Evolutionary conservation across 1,140 invertebrate species (phyloP), one percentile per base, ranked within the genome.

Genomic region (Lasioglossum albipes): DNA sequence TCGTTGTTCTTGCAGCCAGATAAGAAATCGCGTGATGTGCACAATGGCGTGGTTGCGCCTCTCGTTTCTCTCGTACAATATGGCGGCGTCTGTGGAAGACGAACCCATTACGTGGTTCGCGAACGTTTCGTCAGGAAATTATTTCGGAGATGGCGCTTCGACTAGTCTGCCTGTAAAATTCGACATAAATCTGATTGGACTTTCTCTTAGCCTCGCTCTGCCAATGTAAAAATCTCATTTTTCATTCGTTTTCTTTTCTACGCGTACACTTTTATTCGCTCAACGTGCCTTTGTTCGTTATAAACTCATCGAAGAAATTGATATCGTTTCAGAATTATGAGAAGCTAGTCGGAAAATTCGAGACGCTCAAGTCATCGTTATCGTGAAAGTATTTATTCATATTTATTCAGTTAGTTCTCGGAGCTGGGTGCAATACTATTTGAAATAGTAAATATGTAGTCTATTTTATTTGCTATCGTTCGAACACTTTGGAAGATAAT

Each of bases 31-130:
- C 18, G 42, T 61, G 52, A 84, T 69, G 36, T 73, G 54, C 61
- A 82, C 76, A 88, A 88, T 88, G 87, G 86, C 86, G 84, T 84
- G 79, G 41, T 62, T 70, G 12, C 13, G 9, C 62, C 54, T 65
- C 57, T 66, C 49, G 75, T 76, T 65, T 59, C 57, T 75, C 52
- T 22, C 6, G 66, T 52, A 85, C 85, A 88, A 88, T 82, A 88
- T 88, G 87, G 87, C 87, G 81, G 22, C 20, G 18, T 52, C 22
- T 62, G 12, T 64, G n/a, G 36, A 71, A 72, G 79, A 84, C 61
- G 65, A 45, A 66, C 27, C 45, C 22, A 78, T 82, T 86, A 84
- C 83, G 84, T 86, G 67, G 67, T 78, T 65, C 20, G 36, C 18
- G 36, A 61, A 59, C 64, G 22, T 62, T 64, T 64, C 45, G 42